Base-by-base conservation (phyloP, 2,888 invertebrate genomes). In the Euclidia mi region DNA sequence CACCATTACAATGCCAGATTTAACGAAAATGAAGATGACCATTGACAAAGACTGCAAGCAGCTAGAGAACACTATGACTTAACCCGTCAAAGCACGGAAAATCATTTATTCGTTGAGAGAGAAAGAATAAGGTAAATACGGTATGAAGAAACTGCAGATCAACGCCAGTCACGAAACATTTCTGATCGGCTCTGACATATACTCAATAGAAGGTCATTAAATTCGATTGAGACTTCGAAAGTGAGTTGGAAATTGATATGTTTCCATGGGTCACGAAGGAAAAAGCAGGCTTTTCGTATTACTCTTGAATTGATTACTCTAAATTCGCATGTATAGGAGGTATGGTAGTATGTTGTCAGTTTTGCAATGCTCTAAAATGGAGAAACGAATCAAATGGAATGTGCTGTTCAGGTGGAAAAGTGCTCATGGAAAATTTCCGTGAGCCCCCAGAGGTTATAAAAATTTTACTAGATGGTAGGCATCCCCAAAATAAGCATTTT, bases 341-440 rank as follows among this genome's bases (percentile, higher is more conserved):
- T n/a, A 41, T 41, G 28, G 25, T 10, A 9, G 42, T 25, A 42
- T 9, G 9, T 29, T 42, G 42, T 12, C 14, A 28, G 10, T 42
- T 42, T 42, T 42, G 42, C 29, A 25, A 42, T 42, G 42, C 42
- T 15, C 29, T 29, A 25, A 25, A 42, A 29, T 42, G 42, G 28
- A 29, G 42, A 18, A 40, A 20, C n/a, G 40, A 40, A 10, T 12
- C 29, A 28, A 29, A 14, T 42, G 29, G 42, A 42, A 29, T 9
- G 12, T 32, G 14, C 14, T 29, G 15, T 40, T 40, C 29, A 14
- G 14, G n/a, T n/a, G n/a, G n/a, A n/a, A n/a, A n/a, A n/a, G n/a
- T n/a, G n/a, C n/a, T n/a, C n/a, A n/a, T n/a, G n/a, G n/a, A n/a
- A n/a, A n/a, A n/a, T n/a, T n/a, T n/a, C n/a, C n/a, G n/a, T n/a